Conservation (phyloP, 2,113 vertebrate genomes). For the Rhinopomastus cyanomelas region DNA sequence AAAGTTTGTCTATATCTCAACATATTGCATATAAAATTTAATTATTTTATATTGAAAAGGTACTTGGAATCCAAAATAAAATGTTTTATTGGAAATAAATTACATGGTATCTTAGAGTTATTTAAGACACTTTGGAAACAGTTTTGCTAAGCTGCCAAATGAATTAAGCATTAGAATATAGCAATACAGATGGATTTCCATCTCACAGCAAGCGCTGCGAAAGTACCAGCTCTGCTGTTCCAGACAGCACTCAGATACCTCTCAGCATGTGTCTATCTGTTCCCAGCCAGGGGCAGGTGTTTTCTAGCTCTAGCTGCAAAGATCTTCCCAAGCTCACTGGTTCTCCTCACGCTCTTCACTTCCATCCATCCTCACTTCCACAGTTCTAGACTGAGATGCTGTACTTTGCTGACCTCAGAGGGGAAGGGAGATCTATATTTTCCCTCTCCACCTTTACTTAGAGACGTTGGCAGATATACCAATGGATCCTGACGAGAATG, state of each 20-base stretch:
- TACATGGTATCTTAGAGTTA: neutral
- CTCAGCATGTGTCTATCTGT: neutral
- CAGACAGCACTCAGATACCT: neutral
- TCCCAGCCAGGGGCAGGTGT: fast-evolving
- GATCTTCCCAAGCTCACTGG: neutral
- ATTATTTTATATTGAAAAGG: neutral
- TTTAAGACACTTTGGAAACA: neutral
- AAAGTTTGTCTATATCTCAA: neutral
- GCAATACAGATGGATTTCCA: neutral
- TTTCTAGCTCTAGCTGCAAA: neutral
- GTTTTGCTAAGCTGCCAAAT: slow-evolving; percentile 5
- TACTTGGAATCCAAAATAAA: slow-evolving; percentile 7
- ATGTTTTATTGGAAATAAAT: neutral
- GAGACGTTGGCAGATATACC: neutral
- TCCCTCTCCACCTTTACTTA: neutral
- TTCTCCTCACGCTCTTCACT: neutral
- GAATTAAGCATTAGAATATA: neutral
- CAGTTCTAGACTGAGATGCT: neutral
- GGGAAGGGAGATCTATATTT: neutral
- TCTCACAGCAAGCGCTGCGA: neutral
- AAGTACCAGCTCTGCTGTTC: neutral
- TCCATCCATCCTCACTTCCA: neutral
- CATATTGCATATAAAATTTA: neutral
- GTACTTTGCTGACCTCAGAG: neutral
- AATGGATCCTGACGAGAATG: neutral